A percentile compares a stretch with the other conserved stretches of the same genome.
Evolutionary conservation across 2,797 vertebrate genomes (phyloP).

Genomic region (Sebastes hopkinsi): DNA sequence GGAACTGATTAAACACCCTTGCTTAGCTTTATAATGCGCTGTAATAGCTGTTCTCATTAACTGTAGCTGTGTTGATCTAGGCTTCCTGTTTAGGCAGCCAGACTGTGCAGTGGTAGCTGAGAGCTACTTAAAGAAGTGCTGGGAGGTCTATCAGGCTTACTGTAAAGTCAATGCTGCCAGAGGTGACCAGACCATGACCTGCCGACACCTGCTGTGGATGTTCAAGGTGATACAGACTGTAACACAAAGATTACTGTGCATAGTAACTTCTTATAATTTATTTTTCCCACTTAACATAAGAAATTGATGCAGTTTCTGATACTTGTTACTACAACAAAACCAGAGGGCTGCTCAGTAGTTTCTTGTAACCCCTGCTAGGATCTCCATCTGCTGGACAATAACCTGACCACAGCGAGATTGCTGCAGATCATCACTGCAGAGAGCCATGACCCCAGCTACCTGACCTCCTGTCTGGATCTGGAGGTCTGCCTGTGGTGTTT

Average conservation of each 20-base stretch:
- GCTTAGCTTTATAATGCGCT: not conserved
- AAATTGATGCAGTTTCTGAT: not conserved
- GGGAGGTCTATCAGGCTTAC: conserved; percentile 83
- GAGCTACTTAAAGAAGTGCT: conserved; percentile 81
- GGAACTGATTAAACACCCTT: not conserved
- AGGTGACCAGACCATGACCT: conserved; percentile 82
- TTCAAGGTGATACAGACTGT: conserved; percentile 80
- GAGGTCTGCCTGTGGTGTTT: conserved; percentile 79
- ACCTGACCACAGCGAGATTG: conserved; percentile 83
- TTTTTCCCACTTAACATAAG: not conserved
- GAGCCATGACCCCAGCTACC: conserved; percentile 56
- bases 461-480: conserved; percentile 74
- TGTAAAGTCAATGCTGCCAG: conserved; percentile 46
- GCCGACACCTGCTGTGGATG: conserved; percentile 90
- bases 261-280: not conserved
- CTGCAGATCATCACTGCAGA: conserved; percentile 84
- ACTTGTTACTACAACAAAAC: not conserved
- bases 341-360: not conserved
- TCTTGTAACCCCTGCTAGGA: conserved; percentile 74
- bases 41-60: not conserved
- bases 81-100: conserved; percentile 79
- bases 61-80: conserved; percentile 49
- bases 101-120: conserved; percentile 56
- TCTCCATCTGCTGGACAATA: conserved; percentile 82
- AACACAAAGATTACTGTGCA: not conserved